These are phyloP conservation scores for Suncus etruscus DNA, from an alignment of 2,113 vertebrate species.

Conservation along the genomic window DNA sequence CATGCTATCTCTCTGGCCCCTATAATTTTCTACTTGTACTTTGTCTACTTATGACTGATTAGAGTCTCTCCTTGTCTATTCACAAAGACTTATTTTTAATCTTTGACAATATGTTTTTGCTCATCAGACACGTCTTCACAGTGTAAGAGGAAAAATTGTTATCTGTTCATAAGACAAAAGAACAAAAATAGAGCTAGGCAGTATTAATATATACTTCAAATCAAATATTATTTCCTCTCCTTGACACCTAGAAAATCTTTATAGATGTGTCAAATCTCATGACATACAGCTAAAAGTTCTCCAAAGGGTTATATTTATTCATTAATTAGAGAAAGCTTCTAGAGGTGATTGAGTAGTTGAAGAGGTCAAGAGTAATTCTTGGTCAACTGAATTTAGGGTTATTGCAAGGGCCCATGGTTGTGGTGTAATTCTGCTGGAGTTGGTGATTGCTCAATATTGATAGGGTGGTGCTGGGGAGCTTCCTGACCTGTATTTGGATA, in stretches of 20 bases:
- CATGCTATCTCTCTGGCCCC: not conserved
- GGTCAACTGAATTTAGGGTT: no score
- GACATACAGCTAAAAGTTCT: no score
- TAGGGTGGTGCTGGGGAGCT: no score
- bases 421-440: no score
- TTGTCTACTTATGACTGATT: not conserved
- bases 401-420: no score
- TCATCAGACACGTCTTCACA: not conserved
- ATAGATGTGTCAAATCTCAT: not conserved
- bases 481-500: no score
- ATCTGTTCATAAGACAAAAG: accelerated
- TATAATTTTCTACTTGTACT: no score
- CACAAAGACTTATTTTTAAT: not conserved
- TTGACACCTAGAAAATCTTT: not conserved
- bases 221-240: not conserved
- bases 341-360: no score
- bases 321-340: no score
- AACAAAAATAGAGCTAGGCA: accelerated
- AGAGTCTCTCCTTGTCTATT: not conserved
- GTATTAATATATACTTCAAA: not conserved
- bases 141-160: not conserved
- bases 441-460: no score
- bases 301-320: no score
- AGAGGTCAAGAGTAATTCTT: no score
- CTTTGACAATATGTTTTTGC: not conserved